These are phyloP conservation scores for Brachionus angularis DNA, from an alignment of 1,140 invertebrate genomes.

Conservation along the genomic window DNA sequence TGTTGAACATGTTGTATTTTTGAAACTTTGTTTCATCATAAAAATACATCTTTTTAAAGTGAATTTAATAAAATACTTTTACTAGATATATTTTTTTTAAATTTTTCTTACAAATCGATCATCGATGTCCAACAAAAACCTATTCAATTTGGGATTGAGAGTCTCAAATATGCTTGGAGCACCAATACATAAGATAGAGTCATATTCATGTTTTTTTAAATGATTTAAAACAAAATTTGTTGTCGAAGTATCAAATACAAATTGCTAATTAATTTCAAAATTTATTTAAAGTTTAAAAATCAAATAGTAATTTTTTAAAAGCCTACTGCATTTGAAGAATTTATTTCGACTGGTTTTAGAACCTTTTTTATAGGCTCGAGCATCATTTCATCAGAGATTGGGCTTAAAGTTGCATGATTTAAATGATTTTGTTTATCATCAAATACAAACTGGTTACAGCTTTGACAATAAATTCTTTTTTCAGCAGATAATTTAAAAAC, in stretches of 20 bases:
- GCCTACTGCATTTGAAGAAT: constrained; percentile 35
- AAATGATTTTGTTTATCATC: neutral
- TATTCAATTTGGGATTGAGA: neutral
- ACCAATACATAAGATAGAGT: constrained; percentile 40
- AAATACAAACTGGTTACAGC: constrained; percentile 14
- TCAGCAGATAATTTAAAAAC: neutral
- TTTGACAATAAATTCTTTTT: constrained; percentile 25
- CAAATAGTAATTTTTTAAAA: neutral
- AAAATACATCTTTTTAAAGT: constrained; percentile 6
- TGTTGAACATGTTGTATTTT: constrained; percentile 42
- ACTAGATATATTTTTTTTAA: neutral
- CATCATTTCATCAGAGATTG: constrained; percentile 12
- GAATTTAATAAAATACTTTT: neutral
- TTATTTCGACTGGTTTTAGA: constrained; percentile 17
- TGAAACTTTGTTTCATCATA: constrained; percentile 2
- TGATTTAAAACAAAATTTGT: neutral
- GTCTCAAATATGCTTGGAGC: constrained; percentile 34
- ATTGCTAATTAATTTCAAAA: neutral
- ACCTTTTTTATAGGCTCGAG: neutral
- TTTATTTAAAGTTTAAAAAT: neutral
- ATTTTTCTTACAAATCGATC: constrained; percentile 22
- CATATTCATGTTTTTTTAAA: constrained; percentile 16
- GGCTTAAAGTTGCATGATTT: neutral
- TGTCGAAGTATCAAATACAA: constrained; percentile 7
- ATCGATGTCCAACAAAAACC: constrained; percentile 21